Percentiles rank a stretch among this genome's conserved stretches.
Evolutionary conservation across 1,140 invertebrate species (phyloP).

Genomic region (Caenorhabditis brenneri): DNA sequence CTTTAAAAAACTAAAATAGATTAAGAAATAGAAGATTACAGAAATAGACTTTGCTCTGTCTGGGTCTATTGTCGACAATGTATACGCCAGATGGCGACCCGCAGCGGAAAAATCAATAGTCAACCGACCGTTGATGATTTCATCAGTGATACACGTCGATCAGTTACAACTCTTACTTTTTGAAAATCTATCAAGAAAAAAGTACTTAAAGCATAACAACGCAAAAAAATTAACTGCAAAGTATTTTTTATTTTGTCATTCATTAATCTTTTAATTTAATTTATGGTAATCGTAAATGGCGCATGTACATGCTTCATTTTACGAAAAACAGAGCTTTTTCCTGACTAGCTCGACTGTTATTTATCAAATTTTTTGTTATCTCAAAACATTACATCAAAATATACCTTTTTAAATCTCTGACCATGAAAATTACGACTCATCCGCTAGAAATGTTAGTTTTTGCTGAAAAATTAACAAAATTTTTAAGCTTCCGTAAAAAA

Average conservation of each 20-base stretch:
- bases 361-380: too few relatives aligned
- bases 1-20: not conserved
- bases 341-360: too few relatives aligned
- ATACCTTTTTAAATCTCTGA: constrained; percentile 22
- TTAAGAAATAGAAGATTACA: not conserved
- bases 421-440: not conserved
- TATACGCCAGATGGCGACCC: not conserved
- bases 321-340: too few relatives aligned
- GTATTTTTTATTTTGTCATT: not conserved
- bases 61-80: constrained; percentile 1
- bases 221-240: too few relatives aligned
- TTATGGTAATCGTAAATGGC: too few relatives aligned
- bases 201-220: too few relatives aligned
- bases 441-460: not conserved
- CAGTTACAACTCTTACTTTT: not conserved
- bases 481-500: not conserved
- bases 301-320: too few relatives aligned
- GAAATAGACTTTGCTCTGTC: not conserved
- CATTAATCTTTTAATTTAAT: too few relatives aligned
- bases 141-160: constrained; percentile 9
- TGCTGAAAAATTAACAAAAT: not conserved
- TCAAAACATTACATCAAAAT: not conserved
- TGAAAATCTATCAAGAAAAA: not conserved
- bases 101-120: constrained; percentile 3
- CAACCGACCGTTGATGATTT: constrained; percentile 25